A percentile compares a stretch with the other conserved stretches of the same genome.
phyloP scores from a whole-genome alignment of 1,140 invertebrate genomes.

The Papilio polytes region DNA sequence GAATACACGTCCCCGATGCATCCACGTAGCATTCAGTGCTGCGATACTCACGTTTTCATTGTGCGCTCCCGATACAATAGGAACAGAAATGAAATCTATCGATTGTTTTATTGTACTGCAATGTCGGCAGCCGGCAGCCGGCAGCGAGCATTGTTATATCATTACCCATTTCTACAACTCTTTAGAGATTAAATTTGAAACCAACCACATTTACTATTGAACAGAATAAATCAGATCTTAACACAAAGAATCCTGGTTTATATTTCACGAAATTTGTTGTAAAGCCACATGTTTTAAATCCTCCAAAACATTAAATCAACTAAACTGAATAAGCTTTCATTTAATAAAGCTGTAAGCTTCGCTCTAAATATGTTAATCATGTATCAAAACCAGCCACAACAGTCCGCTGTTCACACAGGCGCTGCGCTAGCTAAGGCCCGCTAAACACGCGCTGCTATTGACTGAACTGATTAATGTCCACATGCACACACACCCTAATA shows the following conservation, averaged over 20 bases:
- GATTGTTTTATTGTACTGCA: constrained; percentile 25
- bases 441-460: background rate
- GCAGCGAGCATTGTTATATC: background rate
- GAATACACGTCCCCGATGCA: background rate
- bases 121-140: background rate
- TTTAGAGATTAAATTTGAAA: background rate
- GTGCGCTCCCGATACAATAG: constrained; percentile 1
- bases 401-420: background rate
- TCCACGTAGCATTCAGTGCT: constrained; percentile 12
- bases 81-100: constrained; percentile 4
- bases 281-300: background rate
- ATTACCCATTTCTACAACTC: background rate
- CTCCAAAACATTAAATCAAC: background rate
- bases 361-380: constrained; percentile 5
- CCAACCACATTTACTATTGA: too few species aligned
- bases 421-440: background rate
- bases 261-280: too few species aligned
- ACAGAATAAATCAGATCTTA: too few species aligned
- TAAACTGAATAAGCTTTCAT: background rate
- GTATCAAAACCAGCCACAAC: background rate
- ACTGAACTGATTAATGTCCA: background rate
- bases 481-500: background rate
- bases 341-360: background rate
- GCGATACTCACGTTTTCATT: background rate
- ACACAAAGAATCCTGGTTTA: too few species aligned